Percentiles rank a stretch among this genome's conserved stretches.
Conservation (phyloP, 2,797 vertebrate genomes). For the Centroberyx gerrardi region DNA sequence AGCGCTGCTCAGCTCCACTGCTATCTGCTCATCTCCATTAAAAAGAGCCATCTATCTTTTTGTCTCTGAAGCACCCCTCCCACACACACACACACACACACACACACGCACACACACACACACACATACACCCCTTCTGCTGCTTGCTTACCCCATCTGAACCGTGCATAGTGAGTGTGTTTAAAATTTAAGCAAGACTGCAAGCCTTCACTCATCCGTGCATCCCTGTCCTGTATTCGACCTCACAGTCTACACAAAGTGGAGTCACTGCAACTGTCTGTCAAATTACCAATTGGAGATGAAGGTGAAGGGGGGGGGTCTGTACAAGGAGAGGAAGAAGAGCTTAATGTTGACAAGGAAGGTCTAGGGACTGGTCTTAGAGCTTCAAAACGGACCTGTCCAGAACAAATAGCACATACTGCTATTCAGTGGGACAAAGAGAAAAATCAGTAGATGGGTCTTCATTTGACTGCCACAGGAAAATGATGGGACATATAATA, state of each 20-base stretch:
- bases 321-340: not conserved
- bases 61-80: conserved; percentile 31
- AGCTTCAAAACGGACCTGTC: not conserved
- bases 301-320: not conserved
- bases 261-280: conserved; percentile 14
- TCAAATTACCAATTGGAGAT: conserved; percentile 8
- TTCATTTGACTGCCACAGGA: not conserved
- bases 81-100: not conserved
- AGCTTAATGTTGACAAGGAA: not conserved
- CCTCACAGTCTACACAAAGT: conserved; percentile 44
- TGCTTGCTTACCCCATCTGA: conserved; percentile 14
- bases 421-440: conserved; percentile 7
- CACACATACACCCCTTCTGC: conserved; percentile 7
- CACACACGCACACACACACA: not conserved
- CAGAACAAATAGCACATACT: not conserved
- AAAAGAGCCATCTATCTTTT: conserved; percentile 34
- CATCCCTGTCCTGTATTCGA: conserved; percentile 49
- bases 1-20: conserved; percentile 43
- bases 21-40: conserved; percentile 56
- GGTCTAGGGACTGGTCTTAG: not conserved
- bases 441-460: not conserved
- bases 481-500: not conserved
- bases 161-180: conserved; percentile 60
- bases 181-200: conserved; percentile 76
- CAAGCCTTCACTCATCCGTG: conserved; percentile 43